Evolutionary conservation across 2,888 invertebrate genomes (phyloP), one percentile per base, ranked within the genome.

Genomic region (Eupithecia inturbata): DNA sequence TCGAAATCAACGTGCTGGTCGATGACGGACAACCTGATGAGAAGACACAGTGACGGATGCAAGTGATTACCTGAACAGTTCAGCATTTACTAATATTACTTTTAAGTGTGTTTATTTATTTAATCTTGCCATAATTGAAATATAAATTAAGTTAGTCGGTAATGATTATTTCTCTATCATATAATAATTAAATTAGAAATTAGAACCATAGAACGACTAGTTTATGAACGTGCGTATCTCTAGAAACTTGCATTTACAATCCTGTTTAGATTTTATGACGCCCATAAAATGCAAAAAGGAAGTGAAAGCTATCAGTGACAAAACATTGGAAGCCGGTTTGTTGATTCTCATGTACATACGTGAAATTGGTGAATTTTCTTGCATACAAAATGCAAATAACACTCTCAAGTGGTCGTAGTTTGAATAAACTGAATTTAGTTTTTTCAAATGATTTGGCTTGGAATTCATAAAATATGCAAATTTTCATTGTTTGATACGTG

Each of bases 11-110:
- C 70, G 90, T 93, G 64, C 86, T 93, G 4, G 88, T 93, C 0
- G 94, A 94, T 66, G 94, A 94, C 49, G 94, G 91, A 6, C 90
- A 90, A 53, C 92, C 93, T 0, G 90, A 89, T n/a, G 85, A 86
- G 3, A 85, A 85, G 28, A 81, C 83, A 71, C 39, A 77, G 70
- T 72, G 73, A 75, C 72, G 75, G 60, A 49, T 68, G 45, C 39
- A 68, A 75, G 74, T 79, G 79, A 82, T 81, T 82, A 45, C 53
- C 10, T 22, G 9, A 45, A 31, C 62, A 78, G 72, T 72, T 77
- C 74, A 80, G 85, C 84, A 86, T 88, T 87, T 87, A 84, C 75
- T 82, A 78, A 68, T 71, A 68, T 73, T 77, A 75, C 63, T 66
- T 45, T 77, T 75, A 74, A 76, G 74, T 70, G 67, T 41, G 62